Base-by-base conservation (phyloP, 2,113 vertebrate genomes). In the Notarius lentiginosus region DNA sequence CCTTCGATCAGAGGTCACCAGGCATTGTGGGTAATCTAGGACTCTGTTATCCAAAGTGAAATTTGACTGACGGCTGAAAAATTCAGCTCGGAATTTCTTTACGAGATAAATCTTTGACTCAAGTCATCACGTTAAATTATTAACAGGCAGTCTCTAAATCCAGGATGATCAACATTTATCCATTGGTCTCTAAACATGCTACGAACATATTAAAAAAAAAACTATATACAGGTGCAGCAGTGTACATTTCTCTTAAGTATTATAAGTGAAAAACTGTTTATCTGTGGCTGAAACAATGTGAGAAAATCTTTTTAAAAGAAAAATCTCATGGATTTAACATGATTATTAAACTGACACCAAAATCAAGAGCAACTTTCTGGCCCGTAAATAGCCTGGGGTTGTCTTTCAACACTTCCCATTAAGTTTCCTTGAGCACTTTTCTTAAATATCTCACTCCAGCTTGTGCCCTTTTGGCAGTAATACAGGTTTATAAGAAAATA, bases 161-260 rank as follows among this genome's bases (percentile, higher is more conserved):
- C 87, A 91, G 89, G 89, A 91, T 86, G 66, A 86, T 11, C 17
- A 63, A 58, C n/a, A 85, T 65, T 63, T 56, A 10, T 86, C 89
- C 84, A 58, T 90, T 22, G 84, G 86, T 87, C 81, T 61, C 70
- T 49, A 24, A 77, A 76, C 7, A 22, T 20, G 6, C 7, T 4
- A 84, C 3, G 2, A 51, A 49, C 51, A 27, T 55, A 84, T 70
- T 47, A 82, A 10, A 34, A 49, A 89, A 10, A 53, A 53, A 55
- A 68, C 11, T 87, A 91, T 90, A 81, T 90, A 89, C 90, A 91
- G 66, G 63, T 65, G 72, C 80, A 87, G 24, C 24, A 70, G 68
- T 88, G 86, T 79, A 85, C 88, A 87, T 85, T 84, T 61, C 49
- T 56, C 60, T 72, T 10, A 53, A 70, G n/a, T 47, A 51, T 68